Percentiles rank a stretch among this genome's conserved stretches.
These are phyloP conservation scores for Heliothis virescens DNA, from an alignment of 1,140 invertebrate species.

Conservation along the genomic window DNA sequence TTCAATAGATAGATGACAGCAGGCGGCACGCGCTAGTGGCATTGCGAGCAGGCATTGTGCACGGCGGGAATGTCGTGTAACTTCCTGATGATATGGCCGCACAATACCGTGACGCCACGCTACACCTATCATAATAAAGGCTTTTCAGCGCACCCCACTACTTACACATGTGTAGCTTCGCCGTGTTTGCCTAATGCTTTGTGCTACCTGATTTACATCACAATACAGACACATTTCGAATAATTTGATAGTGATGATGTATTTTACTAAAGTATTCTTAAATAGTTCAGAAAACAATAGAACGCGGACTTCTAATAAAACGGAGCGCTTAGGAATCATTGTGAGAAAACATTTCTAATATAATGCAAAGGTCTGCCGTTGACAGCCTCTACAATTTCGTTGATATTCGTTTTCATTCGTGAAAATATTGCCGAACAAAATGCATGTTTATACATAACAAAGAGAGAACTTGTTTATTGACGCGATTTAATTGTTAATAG, in stretches of 20 bases:
- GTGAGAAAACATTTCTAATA: background rate
- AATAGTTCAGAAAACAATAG: background rate
- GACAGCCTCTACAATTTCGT: slow-evolving; percentile 9
- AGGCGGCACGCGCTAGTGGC: too few relatives aligned
- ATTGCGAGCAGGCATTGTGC: background rate
- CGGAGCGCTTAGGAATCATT: background rate
- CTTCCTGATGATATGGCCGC: slow-evolving; percentile 45
- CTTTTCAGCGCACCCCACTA: slow-evolving; percentile 33
- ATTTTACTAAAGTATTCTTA: background rate
- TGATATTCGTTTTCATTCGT: background rate
- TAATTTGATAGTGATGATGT: slow-evolving; percentile 2
- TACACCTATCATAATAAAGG: slow-evolving; percentile 42
- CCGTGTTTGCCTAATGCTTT: background rate
- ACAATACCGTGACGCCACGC: slow-evolving; percentile 44
- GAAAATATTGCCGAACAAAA: background rate
- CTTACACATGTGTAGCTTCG: background rate
- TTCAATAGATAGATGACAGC: slow-evolving; percentile 7
- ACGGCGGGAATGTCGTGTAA: slow-evolving; percentile 26
- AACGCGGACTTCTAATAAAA: slow-evolving; percentile 9
- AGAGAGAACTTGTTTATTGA: slow-evolving; percentile 2
- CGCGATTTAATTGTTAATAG: slow-evolving; percentile 27
- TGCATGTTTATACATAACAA: background rate
- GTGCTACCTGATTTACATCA: slow-evolving; percentile 29
- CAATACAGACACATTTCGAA: slow-evolving; percentile 17
- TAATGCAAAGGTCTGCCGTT: slow-evolving; percentile 6